Percentiles rank a stretch among this genome's conserved stretches.
phyloP scores from a whole-genome alignment of 2,797 vertebrate species.

The Austrolebias charrua region DNA sequence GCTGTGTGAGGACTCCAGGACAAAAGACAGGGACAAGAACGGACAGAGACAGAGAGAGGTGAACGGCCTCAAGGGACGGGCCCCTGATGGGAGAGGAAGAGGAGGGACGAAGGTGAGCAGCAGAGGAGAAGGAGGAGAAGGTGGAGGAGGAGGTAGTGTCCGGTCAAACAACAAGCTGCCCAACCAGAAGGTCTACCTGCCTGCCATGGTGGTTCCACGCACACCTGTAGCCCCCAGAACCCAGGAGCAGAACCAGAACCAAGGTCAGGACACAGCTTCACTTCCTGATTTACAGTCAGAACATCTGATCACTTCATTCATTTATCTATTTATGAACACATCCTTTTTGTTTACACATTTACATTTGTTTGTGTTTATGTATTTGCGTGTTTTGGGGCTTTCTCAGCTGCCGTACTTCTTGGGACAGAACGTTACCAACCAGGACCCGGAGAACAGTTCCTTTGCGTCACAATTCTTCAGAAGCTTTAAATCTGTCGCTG shows the following conservation, averaged over 20 bases:
- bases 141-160: conserved; percentile 5
- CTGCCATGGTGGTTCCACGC: conserved; percentile 75
- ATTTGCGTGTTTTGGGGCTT: too few relatives aligned
- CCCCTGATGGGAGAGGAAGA: conserved; percentile 54
- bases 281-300: not conserved
- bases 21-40: conserved; percentile 78
- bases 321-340: too few relatives aligned
- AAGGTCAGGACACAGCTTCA: conserved; percentile 46
- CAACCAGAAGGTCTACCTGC: conserved; percentile 58
- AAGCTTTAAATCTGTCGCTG: too few relatives aligned
- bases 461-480: too few relatives aligned
- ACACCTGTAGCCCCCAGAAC: conserved; percentile 65
- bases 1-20: conserved; percentile 63
- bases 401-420: too few relatives aligned
- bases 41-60: conserved; percentile 70
- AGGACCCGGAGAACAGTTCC: too few relatives aligned
- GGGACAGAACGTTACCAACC: too few relatives aligned
- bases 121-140: conserved; percentile 40
- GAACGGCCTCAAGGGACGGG: conserved; percentile 42
- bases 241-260: conserved; percentile 61
- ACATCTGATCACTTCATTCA: too few relatives aligned
- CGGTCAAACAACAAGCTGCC: conserved; percentile 40
- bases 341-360: too few relatives aligned
- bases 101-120: conserved; percentile 38
- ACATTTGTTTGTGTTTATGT: too few relatives aligned